Base-by-base conservation (phyloP, 2,888 invertebrate species). In the Congeria kusceri region DNA sequence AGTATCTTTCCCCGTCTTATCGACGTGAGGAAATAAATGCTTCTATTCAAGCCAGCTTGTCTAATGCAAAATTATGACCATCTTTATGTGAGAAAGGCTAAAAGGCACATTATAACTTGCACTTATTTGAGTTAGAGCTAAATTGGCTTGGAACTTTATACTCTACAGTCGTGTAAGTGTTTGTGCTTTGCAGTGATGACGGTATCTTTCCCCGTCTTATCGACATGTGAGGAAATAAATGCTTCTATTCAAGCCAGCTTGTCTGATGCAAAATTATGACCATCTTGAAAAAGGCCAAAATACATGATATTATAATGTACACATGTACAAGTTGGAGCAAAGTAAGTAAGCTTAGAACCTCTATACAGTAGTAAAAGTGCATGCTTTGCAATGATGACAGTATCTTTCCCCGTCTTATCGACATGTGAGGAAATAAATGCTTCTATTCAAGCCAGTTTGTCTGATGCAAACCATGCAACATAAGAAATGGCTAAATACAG, bases 381-480 rank as follows among this genome's bases (percentile, higher is more conserved):
- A 9, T 39, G 39, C 9, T 1, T 7, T 39, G 9, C 39, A 62
- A 87, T 83, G 87, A 81, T 76, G 77, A 72, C 67, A 72, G 66
- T 44, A 53, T 85, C 81, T 85, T 87, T 87, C 86, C 87, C 86
- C 83, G 76, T 68, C 86, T 69, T 81, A 87, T 83, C 80, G 86
- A 85, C 47, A 87, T 46, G 84, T 87, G 86, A 66, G 62, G 87
- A 86, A 74, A 39, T 11, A 20, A 20, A 20, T 27, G 46, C 47
- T 53, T 69, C 47, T 53, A 49, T 28, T 29, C 59, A 71, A 71
- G 71, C 72, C 72, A 72, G 64, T 28, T 44, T 28, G 62, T 65
- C 72, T 64, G 72, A 73, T 53, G 27, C 3, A 56, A 56, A 25
- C 23, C 4, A 56, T 56, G 56, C n/a, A n/a, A n/a, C n/a, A n/a